These are phyloP conservation scores for Drosophila truncata DNA, from an alignment of 1,140 invertebrate species.

Conservation along the genomic window DNA sequence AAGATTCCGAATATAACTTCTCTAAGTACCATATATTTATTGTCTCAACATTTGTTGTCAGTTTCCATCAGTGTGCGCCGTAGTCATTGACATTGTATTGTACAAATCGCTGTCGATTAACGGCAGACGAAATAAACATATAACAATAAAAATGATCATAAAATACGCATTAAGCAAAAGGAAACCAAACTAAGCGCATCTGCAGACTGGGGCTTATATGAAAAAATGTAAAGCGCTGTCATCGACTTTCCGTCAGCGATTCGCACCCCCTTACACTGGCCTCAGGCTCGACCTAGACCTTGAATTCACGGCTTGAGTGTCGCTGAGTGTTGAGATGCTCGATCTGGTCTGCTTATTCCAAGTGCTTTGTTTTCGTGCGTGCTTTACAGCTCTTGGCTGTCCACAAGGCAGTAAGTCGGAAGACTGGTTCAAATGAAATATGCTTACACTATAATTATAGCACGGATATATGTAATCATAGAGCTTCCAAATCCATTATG, in stretches of 20 bases:
- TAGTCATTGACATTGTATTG: conserved; percentile 26
- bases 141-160: conserved; percentile 57
- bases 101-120: conserved; percentile 11
- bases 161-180: conserved; percentile 41
- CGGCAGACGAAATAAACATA: conserved; percentile 22
- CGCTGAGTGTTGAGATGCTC: conserved; percentile 28
- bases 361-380: conserved; percentile 15
- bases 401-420: background rate
- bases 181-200: conserved; percentile 21
- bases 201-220: conserved; percentile 17
- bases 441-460: conserved; percentile 7
- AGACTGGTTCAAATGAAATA: conserved; percentile 48
- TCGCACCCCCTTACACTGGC: conserved; percentile 26
- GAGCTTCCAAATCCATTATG: conserved; percentile 6
- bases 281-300: conserved; percentile 71
- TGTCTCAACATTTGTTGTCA: background rate
- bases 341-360: conserved; percentile 26
- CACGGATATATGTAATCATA: background rate
- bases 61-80: background rate
- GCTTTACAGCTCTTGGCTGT: conserved; percentile 2
- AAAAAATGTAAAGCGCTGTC: conserved; percentile 62
- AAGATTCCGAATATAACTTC: background rate
- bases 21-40: background rate
- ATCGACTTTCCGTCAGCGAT: conserved; percentile 52
- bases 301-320: conserved; percentile 33